A percentile compares a stretch with the other conserved stretches of the same genome.
Evolutionary conservation across 1,140 invertebrate species (phyloP).

Genomic region (Danaus plexippus): DNA sequence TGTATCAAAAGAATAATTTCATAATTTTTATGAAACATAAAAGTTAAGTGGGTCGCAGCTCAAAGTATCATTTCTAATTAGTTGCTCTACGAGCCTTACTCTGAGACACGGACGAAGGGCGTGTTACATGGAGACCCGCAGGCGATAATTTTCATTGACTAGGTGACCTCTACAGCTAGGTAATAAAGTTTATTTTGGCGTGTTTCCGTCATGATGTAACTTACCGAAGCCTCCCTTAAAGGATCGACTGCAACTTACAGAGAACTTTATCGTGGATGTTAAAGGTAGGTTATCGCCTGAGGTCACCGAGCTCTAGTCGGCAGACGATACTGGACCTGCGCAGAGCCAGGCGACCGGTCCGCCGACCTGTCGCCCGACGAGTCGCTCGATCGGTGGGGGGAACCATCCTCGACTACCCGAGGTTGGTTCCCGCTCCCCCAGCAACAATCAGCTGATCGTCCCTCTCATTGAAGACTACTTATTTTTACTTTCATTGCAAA

Average conservation of each 20-base stretch:
- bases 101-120: too few relatives aligned
- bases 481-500: conserved; percentile 36
- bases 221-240: conserved; percentile 16
- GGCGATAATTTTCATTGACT: background rate
- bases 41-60: too few relatives aligned
- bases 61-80: too few relatives aligned
- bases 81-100: too few relatives aligned
- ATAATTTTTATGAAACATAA: too few relatives aligned
- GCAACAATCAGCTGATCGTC: conserved; percentile 42
- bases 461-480: conserved; percentile 29
- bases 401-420: too few relatives aligned
- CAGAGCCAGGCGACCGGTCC: conserved; percentile 18
- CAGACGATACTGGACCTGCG: conserved; percentile 36
- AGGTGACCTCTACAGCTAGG: background rate
- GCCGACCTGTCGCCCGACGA: conserved; percentile 10
- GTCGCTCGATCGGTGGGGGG: conserved; percentile 18
- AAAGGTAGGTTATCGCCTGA: conserved; percentile 14
- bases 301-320: conserved; percentile 12
- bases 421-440: conserved; percentile 16
- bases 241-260: background rate
- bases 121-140: conserved; percentile 4
- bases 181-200: conserved; percentile 13
- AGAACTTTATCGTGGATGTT: background rate
- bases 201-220: background rate
- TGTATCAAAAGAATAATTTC: too few relatives aligned